Evolutionary conservation across 2,797 vertebrate species (phyloP).

Genomic region (Spinibarbus caldwelli): DNA sequence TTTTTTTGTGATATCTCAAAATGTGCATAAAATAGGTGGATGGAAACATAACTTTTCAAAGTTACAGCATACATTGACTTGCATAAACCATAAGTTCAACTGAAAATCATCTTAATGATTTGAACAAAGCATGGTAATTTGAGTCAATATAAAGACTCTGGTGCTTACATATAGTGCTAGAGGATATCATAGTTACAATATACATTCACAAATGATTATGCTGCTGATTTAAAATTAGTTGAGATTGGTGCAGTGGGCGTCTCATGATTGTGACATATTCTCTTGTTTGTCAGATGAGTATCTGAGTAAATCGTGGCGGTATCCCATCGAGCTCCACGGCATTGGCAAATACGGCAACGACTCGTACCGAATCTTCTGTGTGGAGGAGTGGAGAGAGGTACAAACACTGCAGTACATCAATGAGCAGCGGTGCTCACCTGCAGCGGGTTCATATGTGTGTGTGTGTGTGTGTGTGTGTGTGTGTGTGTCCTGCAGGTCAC

Average conservation of each 20-base stretch:
- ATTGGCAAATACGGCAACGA: constrained; percentile 98
- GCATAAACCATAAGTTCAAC: too few relatives aligned
- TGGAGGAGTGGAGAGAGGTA: constrained; percentile 94
- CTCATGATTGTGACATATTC: background rate
- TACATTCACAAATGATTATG: background rate
- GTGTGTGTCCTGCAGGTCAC: constrained; percentile 81
- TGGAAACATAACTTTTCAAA: too few relatives aligned
- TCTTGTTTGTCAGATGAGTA: constrained; percentile 84
- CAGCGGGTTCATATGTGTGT: background rate
- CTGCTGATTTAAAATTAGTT: background rate
- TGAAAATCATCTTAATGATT: background rate
- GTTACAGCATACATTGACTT: too few relatives aligned
- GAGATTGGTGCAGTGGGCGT: background rate
- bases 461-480: constrained; percentile 72
- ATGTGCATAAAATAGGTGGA: too few relatives aligned
- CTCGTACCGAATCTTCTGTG: constrained; percentile 96
- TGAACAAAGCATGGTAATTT: background rate
- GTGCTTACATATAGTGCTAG: background rate
- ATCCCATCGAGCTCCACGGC: constrained; percentile 93
- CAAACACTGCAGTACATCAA: background rate
- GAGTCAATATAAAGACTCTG: background rate
- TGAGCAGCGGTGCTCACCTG: too few relatives aligned
- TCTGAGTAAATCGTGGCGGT: constrained; percentile 89
- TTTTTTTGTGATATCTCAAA: too few relatives aligned
- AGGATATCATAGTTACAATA: background rate